These are phyloP conservation scores for Candidula unifasciata DNA, from an alignment of 2,888 invertebrate genomes.

Conservation along the genomic window DNA sequence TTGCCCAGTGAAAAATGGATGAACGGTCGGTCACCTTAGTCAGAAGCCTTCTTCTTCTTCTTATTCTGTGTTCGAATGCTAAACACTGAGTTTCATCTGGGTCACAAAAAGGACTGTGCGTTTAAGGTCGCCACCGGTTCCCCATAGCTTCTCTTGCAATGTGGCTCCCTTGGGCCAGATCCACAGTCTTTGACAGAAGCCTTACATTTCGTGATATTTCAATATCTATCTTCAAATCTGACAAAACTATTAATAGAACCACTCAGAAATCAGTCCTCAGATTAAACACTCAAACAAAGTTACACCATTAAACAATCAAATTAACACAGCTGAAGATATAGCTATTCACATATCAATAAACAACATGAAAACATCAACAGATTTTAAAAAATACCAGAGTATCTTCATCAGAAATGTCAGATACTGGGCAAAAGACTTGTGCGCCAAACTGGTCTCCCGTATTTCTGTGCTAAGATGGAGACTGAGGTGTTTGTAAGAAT, in stretches of 20 bases:
- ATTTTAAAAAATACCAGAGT: background rate
- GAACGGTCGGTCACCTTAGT: too few relatives aligned
- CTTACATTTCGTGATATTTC: background rate
- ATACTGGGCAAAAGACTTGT: slow-evolving; percentile 2
- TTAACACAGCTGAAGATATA: background rate
- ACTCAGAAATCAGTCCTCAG: too few relatives aligned
- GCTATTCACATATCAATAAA: slow-evolving; percentile 20
- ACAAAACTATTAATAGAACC: too few relatives aligned
- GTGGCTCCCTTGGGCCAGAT: too few relatives aligned
- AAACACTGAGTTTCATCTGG: too few relatives aligned
- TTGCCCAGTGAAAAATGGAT: too few relatives aligned
- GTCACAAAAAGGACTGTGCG: too few relatives aligned
- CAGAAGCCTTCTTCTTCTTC: too few relatives aligned
- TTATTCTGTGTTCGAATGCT: too few relatives aligned
- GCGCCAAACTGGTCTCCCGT: slow-evolving; percentile 12
- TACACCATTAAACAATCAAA: background rate
- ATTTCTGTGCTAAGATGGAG: background rate
- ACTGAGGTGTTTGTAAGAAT: background rate
- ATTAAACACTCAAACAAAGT: background rate
- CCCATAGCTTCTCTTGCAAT: too few relatives aligned
- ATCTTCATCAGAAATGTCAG: background rate
- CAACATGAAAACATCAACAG: background rate
- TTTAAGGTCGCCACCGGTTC: too few relatives aligned
- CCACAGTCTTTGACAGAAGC: too few relatives aligned
- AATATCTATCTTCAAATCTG: background rate